Conservation (phyloP, 1,140 invertebrate species). For the Diachasma alloeum region DNA sequence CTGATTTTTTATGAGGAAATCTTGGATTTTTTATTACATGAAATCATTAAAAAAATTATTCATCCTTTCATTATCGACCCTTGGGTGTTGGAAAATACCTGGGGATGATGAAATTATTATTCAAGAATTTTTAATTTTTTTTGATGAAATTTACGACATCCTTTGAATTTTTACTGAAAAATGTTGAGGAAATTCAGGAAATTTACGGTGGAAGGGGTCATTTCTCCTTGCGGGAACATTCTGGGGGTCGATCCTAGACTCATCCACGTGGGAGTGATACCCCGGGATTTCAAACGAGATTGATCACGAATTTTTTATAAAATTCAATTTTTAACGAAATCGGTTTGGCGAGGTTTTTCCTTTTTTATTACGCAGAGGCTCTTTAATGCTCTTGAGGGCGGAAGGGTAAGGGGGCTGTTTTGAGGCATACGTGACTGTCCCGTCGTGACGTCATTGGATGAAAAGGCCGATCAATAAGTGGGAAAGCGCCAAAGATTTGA, state of each 20-base stretch:
- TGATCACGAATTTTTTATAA: neutral
- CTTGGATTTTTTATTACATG: too few relatives aligned
- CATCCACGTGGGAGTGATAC: neutral
- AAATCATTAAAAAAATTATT: too few relatives aligned
- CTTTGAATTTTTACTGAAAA: neutral
- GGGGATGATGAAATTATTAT: too few relatives aligned
- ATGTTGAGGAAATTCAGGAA: neutral
- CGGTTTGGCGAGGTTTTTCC: neutral
- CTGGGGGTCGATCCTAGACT: neutral
- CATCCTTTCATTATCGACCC: too few relatives aligned
- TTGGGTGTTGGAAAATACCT: too few relatives aligned
- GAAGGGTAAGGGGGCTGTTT: neutral
- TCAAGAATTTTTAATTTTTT: too few relatives aligned
- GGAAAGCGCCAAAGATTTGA: conserved; percentile 47
- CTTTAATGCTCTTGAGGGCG: neutral
- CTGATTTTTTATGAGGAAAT: too few relatives aligned
- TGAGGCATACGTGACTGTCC: conserved; percentile 6
- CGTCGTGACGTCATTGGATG: conserved; percentile 53
- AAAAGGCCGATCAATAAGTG: conserved; percentile 59
- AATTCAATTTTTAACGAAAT: neutral
- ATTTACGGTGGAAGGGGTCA: too few relatives aligned
- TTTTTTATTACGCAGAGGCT: neutral
- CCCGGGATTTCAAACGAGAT: neutral
- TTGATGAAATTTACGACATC: neutral
- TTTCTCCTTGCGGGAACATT: neutral